These are phyloP conservation scores for Anadara kagoshimensis DNA, from an alignment of 1,140 invertebrate genomes.

Conservation along the genomic window DNA sequence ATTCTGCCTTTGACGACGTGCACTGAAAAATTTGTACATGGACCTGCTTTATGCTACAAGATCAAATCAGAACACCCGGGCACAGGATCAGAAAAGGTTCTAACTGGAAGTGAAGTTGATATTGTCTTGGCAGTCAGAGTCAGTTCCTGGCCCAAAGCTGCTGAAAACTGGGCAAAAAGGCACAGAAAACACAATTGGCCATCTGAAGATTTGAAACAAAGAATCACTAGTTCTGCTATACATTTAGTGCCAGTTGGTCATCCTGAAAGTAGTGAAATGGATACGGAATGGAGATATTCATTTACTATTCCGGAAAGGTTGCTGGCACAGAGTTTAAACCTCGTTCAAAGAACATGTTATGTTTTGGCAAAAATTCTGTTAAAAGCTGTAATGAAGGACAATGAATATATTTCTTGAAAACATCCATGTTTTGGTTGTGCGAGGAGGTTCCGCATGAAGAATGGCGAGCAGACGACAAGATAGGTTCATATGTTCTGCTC, in stretches of 20 bases:
- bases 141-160: neutral
- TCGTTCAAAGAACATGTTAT: slow-evolving; percentile 3
- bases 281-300: neutral
- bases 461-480: no score
- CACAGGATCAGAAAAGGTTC: neutral
- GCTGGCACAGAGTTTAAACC: neutral
- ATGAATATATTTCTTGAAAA: no score
- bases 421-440: no score
- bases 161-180: neutral
- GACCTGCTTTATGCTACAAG: neutral
- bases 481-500: no score
- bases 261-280: neutral
- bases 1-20: neutral
- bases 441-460: no score
- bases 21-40: neutral
- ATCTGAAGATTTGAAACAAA: neutral
- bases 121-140: neutral
- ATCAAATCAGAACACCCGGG: neutral
- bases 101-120: neutral
- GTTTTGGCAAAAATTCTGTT: neutral
- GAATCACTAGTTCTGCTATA: neutral
- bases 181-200: neutral
- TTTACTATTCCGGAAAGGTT: neutral
- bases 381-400: no score
- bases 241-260: neutral